Conservation (phyloP, 1,140 invertebrate genomes). For the Ooceraea biroi region DNA sequence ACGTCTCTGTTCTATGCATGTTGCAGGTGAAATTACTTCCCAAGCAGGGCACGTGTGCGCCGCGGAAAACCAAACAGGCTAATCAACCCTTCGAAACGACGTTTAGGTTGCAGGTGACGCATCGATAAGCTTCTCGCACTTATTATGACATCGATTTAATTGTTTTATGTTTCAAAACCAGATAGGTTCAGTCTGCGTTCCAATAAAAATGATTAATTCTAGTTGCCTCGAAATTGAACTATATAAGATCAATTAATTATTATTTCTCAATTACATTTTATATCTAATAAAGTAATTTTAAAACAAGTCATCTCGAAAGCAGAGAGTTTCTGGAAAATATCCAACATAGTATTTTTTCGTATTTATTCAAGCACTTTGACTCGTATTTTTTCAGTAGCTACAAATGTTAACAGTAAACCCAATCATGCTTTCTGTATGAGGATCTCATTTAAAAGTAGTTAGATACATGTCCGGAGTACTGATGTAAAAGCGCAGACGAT, state of each 20-base stretch:
- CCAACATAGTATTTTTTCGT: neutral
- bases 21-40: constrained; percentile 89
- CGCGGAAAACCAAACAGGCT: constrained; percentile 81
- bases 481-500: neutral
- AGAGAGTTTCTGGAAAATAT: neutral
- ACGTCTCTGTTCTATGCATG: neutral
- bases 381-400: constrained; percentile 5
- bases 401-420: neutral
- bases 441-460: constrained; percentile 15
- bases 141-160: neutral
- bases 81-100: constrained; percentile 92
- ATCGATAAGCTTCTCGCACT: neutral
- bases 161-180: neutral
- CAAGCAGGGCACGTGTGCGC: constrained; percentile 84
- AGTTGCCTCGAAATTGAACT: neutral
- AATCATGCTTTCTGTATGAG: neutral
- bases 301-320: neutral
- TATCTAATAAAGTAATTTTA: too few species aligned
- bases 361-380: constrained; percentile 2
- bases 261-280: too few species aligned
- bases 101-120: constrained; percentile 89
- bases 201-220: too few species aligned
- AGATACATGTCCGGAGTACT: neutral
- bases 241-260: neutral
- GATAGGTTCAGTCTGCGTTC: neutral